Evolutionary conservation across 2,888 invertebrate species (phyloP), one percentile per base, ranked within the genome.

Genomic region (Pseudococcus longispinus): DNA sequence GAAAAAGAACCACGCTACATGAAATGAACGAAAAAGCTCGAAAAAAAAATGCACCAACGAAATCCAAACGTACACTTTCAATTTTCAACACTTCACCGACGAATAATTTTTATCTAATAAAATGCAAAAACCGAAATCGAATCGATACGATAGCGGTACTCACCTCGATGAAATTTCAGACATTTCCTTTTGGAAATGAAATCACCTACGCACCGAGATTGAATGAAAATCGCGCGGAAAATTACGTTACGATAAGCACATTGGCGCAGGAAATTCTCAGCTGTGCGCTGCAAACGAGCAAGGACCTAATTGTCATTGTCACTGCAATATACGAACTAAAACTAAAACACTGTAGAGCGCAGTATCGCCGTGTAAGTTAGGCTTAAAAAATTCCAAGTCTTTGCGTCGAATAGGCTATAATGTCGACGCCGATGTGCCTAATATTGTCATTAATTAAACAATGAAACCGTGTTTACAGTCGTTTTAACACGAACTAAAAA

Each of bases 391-490:
- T 80, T 80, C 77, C 77, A 42, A 80, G 77, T 70, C 77, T 60
- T 23, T 8, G 42, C 29, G 15, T 80, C 15, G 37, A 80, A 60
- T 60, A 55, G 55, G n/a, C 55, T 55, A 42, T 42, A 80, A 42
- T 42, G 77, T 42, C 77, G 77, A 80, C 60, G 60, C 8, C 37
- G 42, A 42, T 26, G 77, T 42, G 42, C 77, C 77, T 80, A 80
- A 80, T 80, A 80, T 80, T 80, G 77, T 80, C 77, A 80, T 80
- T 80, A 80, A 80, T 80, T 80, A 80, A 80, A 80, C 77, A 80
- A 80, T 42, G 77, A 42, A 42, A 42, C 23, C 77, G 32, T 42
- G 77, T 80, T 80, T 80, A 80, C 77, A 80, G 20, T 80, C 42
- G 42, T 80, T 80, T 23, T 20, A 80, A 70, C 70, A 29, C 70